Evolutionary conservation across 2,888 invertebrate genomes (phyloP).

Genomic region (Chrysotoxum bicinctum): DNA sequence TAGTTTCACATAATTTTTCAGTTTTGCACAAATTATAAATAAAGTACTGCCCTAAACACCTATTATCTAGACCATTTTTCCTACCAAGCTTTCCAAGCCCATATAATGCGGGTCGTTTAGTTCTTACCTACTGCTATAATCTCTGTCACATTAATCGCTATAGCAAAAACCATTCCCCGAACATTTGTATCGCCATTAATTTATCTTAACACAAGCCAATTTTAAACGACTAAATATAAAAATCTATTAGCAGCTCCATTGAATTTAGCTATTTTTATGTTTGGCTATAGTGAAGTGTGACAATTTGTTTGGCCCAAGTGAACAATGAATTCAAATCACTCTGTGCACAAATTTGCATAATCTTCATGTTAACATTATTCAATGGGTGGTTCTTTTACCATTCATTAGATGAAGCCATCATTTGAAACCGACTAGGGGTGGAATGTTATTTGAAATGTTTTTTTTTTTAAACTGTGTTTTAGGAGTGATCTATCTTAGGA

Average conservation of each 20-base stretch:
- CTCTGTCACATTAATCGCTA: neutral
- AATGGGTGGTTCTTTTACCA: neutral
- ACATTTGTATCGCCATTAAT: constrained; percentile 22
- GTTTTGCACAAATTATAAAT: too few species aligned
- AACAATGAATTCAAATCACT: constrained; percentile 50
- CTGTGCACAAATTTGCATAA: constrained; percentile 51
- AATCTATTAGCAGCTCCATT: constrained; percentile 24
- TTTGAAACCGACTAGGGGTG: neutral
- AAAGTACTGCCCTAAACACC: too few species aligned
- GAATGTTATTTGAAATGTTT: neutral
- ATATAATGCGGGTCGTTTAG: too few species aligned
- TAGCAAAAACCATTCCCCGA: neutral
- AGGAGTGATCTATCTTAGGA: neutral
- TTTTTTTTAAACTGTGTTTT: neutral
- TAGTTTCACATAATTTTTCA: too few species aligned
- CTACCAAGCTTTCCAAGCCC: too few species aligned
- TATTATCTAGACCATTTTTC: too few species aligned
- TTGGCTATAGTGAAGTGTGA: neutral
- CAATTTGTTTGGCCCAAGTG: constrained; percentile 50
- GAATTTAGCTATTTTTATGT: constrained; percentile 3
- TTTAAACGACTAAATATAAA: constrained; percentile 24
- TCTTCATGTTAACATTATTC: constrained; percentile 19
- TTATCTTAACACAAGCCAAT: constrained; percentile 31
- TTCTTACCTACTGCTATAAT: too few species aligned
- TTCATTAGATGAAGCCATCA: neutral